Base-by-base conservation (phyloP, 2,888 invertebrate genomes). In the Trissolcus japonicus region DNA sequence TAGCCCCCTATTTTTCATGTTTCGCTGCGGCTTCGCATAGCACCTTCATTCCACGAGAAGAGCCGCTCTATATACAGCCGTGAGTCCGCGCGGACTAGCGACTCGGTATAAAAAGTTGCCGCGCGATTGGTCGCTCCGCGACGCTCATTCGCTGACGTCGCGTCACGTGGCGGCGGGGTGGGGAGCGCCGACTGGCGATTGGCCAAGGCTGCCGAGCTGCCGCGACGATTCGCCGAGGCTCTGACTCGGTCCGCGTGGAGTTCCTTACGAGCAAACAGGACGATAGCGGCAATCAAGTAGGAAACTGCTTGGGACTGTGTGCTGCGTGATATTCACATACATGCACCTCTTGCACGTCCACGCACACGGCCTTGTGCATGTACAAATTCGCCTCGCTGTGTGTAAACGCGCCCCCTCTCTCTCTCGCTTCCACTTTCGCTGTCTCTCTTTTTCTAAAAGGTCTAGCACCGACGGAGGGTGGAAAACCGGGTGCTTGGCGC, bases 231-330 rank as follows among this genome's bases (percentile, higher is more conserved):
- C 83, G 87, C 71, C 81, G 82, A 84, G 83, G 83, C 76, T 76
- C 14, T 55, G 6, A 60, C 25, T 19, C 41, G 77, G 77, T 88
- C 87, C 88, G 86, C 86, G 86, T 79, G 88, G 87, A 88, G 73
- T 86, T 84, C 84, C 86, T 86, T 85, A 84, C 82, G 82, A 83
- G 84, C 84, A 69, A 66, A 77, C 77, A 79, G 86, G 85, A 86
- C 88, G 88, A 88, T 88, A 88, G 88, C 88, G 88, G 88, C 88
- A 89, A 89, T 89, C 88, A 89, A 89, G 88, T 88, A 88, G 88
- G 88, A 88, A 88, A 88, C 88, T 88, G 88, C 88, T 88, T 86
- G 88, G 88, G 86, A 86, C 86, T 87, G 86, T 87, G 87, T 87
- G 87, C 84, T 82, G 87, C 82, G 84, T 83, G 88, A 86, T 88